These are phyloP conservation scores for Gorsachius goisagi DNA, from an alignment of 2,113 vertebrate species.

Conservation along the genomic window DNA sequence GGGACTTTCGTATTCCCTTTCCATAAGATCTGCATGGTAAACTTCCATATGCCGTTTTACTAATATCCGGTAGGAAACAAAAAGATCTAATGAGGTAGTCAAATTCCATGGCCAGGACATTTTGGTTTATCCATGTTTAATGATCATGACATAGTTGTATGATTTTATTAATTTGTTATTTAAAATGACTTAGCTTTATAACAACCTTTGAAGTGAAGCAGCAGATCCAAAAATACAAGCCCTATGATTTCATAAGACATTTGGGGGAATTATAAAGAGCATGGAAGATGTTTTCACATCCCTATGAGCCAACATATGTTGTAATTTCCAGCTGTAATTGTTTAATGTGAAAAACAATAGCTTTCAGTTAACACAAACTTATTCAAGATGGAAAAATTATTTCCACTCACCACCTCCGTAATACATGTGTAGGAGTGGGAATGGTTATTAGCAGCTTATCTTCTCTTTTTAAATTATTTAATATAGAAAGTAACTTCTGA, in stretches of 20 bases:
- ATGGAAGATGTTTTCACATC: not conserved
- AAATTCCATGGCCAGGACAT: not conserved
- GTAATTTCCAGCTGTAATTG: not conserved
- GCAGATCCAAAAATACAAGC: not conserved
- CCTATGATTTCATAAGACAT: not conserved
- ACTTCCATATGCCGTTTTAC: not conserved
- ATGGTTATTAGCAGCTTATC: not conserved
- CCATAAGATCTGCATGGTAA: not conserved
- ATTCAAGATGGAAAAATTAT: not conserved
- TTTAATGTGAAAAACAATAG: conserved; percentile 3
- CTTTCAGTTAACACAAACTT: not conserved
- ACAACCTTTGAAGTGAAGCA: not conserved
- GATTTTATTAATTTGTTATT: not conserved
- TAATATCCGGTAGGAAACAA: not conserved
- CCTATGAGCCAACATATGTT: not conserved
- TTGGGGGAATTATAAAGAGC: not conserved
- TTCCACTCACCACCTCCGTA: not conserved
- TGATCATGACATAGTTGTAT: not conserved
- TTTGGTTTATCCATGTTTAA: not conserved
- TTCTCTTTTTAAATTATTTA: not conserved
- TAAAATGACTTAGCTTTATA: not conserved
- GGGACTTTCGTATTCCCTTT: not conserved
- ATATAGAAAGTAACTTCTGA: not conserved
- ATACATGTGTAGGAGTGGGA: not conserved
- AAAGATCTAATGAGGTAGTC: not conserved